Base-by-base conservation (phyloP, 2,797 vertebrate genomes). In the Mus minutoides region DNA sequence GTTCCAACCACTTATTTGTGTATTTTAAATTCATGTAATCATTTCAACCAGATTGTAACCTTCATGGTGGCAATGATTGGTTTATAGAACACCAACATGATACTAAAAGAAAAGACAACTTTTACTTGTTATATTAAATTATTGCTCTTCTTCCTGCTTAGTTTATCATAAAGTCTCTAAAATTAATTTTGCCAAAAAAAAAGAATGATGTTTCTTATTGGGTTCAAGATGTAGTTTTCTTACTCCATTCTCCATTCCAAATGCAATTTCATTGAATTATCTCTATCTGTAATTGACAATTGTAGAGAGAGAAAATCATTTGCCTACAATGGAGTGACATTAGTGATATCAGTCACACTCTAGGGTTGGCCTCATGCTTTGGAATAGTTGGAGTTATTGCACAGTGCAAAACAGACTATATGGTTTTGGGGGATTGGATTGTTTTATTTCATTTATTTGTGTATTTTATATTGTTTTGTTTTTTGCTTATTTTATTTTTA, bases 71-170 rank as follows among this genome's bases (percentile, higher is more conserved):
- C 4, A 77, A 29, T 64, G 22, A 93, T 88, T 90, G 40, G 13
- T 22, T 90, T 26, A 62, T 67, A 60, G 31, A 71, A 67, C 12
- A 67, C 7, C 49, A 86, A 67, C 8, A 84, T 8, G 52, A 31
- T 16, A 71, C 29, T 26, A 87, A 13, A 6, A 49, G 43, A 90
- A 21, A 71, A n/a, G 56, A 22, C 2, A n/a, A 8, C 29, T 88
- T 86, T 56, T 91, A 64, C 34, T 84, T 94, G 58, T 11, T 90
- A 52, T 87, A 71, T 16, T 86, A 26, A 92, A 88, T 75, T 78
- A 13, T 34, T 77, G 17, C 14, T 31, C 2, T 91, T 37, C 76
- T 91, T 24, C 69, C 17, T 40, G 2, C 37, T 76, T 71, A 83
- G 7, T 17, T 80, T 64, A 77, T 77, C 19, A 26, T 54, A 75